Conservation (phyloP, 2,888 invertebrate species). For the Marasmarcha lunaedactyla region DNA sequence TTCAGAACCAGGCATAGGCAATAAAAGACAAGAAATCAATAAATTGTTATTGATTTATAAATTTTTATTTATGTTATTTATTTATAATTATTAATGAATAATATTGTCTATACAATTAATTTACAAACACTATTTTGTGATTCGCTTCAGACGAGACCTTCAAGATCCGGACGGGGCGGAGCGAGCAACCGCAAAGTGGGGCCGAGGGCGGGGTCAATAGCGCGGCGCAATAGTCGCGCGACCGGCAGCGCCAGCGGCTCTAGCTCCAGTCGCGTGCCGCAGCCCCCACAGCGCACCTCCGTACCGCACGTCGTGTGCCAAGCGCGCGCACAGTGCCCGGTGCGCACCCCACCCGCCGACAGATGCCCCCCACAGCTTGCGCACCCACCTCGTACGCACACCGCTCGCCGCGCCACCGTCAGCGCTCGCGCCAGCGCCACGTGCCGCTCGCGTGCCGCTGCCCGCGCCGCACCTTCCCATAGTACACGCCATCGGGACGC, state of each 20-base stretch:
- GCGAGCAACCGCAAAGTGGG: slow-evolving; percentile 36
- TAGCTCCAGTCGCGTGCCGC: slow-evolving; percentile 32
- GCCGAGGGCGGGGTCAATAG: slow-evolving; percentile 20
- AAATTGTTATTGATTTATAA: too few relatives aligned
- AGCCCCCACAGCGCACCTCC: slow-evolving; percentile 31
- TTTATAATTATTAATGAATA: too few relatives aligned
- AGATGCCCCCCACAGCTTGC: slow-evolving; percentile 32
- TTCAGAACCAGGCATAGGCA: too few relatives aligned
- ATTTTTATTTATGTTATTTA: too few relatives aligned
- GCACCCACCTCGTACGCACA: slow-evolving; percentile 42
- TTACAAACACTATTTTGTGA: too few relatives aligned
- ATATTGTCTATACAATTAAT: too few relatives aligned
- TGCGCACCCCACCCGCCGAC: slow-evolving; percentile 22
- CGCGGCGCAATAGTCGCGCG: slow-evolving; percentile 16
- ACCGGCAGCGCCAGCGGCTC: slow-evolving; percentile 16
- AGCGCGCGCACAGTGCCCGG: slow-evolving; percentile 48
- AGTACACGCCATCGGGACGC: slow-evolving; percentile 18
- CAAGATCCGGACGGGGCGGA: slow-evolving; percentile 54
- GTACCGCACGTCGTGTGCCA: slow-evolving; percentile 34
- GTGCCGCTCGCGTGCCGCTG: slow-evolving; percentile 33
- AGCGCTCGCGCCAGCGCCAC: slow-evolving; percentile 37
- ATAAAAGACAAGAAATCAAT: too few relatives aligned
- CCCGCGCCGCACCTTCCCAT: slow-evolving; percentile 28
- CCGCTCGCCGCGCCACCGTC: slow-evolving; percentile 31
- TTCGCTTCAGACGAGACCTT: slow-evolving; percentile 43